These are phyloP conservation scores for Tenebrosternarchus preto DNA, from an alignment of 2,113 vertebrate genomes.

Conservation along the genomic window DNA sequence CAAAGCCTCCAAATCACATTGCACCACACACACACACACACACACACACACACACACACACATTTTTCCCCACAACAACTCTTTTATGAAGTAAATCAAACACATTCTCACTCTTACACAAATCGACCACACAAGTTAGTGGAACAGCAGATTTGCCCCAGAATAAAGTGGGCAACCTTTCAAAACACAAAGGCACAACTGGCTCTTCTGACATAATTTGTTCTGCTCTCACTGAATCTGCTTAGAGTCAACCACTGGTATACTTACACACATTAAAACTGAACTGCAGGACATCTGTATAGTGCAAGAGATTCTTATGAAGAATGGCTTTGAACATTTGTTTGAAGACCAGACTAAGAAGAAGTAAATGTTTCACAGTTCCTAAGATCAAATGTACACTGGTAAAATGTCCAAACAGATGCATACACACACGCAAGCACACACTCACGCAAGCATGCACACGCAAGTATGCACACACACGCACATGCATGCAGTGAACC, in stretches of 20 bases:
- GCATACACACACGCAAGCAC: not conserved
- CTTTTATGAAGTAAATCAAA: constrained; percentile 38
- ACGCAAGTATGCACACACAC: not conserved
- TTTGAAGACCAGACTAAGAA: constrained; percentile 5
- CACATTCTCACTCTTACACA: constrained; percentile 32
- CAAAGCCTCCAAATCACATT: constrained; percentile 49
- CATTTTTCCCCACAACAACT: constrained; percentile 5
- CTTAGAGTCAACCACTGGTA: constrained; percentile 4
- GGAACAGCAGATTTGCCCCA: constrained; percentile 43
- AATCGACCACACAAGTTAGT: constrained; percentile 51
- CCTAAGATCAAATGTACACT: not conserved
- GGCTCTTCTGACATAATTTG: constrained; percentile 33
- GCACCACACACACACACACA: constrained; percentile 27
- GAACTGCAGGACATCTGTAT: not conserved
- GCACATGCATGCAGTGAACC: too few relatives aligned
- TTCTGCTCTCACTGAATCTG: constrained; percentile 30
- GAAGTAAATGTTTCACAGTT: not conserved
- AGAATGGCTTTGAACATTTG: not conserved
- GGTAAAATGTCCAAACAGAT: constrained; percentile 3
- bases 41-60: constrained; percentile 29
- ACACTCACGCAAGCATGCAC: constrained; percentile 27
- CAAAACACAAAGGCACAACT: constrained; percentile 45
- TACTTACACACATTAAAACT: not conserved
- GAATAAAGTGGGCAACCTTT: constrained; percentile 52
- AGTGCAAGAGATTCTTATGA: not conserved